Percentiles rank a stretch among this genome's conserved stretches.
These are phyloP conservation scores for Epizoanthus fatuus DNA, from an alignment of 92 coral and sea anemone genomes.

Conservation along the genomic window DNA sequence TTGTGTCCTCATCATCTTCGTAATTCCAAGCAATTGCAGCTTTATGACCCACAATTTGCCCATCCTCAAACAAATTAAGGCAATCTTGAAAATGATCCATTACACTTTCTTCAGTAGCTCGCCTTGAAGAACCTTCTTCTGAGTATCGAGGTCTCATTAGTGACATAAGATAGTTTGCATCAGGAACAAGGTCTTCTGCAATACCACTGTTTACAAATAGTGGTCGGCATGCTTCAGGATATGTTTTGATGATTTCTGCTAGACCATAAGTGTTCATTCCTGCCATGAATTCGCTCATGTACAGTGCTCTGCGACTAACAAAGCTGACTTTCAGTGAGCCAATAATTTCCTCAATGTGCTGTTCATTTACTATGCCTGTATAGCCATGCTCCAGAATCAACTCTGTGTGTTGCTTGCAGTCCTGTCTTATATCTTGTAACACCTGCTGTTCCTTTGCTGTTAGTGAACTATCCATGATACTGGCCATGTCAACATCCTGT, in stretches of 20 bases:
- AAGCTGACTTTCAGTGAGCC: slow-evolving; percentile 44
- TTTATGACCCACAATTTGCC: slow-evolving; percentile 24
- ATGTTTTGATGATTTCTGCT: slow-evolving; percentile 37
- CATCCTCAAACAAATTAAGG: slow-evolving; percentile 48
- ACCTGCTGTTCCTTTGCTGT: slow-evolving; percentile 41
- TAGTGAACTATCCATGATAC: background rate
- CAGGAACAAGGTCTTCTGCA: slow-evolving; percentile 45
- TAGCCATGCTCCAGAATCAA: slow-evolving; percentile 58
- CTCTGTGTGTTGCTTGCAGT: slow-evolving; percentile 29
- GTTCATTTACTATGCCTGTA: slow-evolving; percentile 39
- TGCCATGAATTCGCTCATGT: slow-evolving; percentile 32
- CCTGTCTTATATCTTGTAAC: slow-evolving; percentile 21
- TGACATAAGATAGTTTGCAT: slow-evolving; percentile 56
- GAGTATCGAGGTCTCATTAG: slow-evolving; percentile 46
- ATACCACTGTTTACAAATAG: slow-evolving; percentile 53
- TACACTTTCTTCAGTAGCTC: slow-evolving; percentile 36
- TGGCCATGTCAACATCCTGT: slow-evolving; percentile 53
- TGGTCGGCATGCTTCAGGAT: slow-evolving; percentile 55
- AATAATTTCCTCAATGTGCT: slow-evolving; percentile 40
- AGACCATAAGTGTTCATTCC: slow-evolving; percentile 37
- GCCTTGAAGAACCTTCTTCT: slow-evolving; percentile 48
- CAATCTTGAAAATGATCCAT: slow-evolving; percentile 61
- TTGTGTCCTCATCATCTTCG: slow-evolving; percentile 16
- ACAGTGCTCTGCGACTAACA: slow-evolving; percentile 28
- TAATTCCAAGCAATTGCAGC: slow-evolving; percentile 56